These are phyloP conservation scores for Nineta flava DNA, from an alignment of 2,888 invertebrate genomes.

Conservation along the genomic window DNA sequence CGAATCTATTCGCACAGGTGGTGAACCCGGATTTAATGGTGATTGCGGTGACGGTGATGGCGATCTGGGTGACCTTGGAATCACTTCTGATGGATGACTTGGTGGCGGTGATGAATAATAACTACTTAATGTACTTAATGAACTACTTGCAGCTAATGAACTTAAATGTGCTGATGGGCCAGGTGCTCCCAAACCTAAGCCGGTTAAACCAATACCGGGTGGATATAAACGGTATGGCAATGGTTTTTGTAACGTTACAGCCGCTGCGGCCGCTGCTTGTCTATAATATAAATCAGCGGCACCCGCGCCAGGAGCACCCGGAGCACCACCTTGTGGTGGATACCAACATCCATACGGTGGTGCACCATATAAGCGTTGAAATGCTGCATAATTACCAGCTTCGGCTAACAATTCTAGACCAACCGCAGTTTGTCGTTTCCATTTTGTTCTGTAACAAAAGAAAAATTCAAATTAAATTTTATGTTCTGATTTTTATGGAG, in stretches of 20 bases:
- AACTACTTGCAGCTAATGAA: constrained; percentile 50
- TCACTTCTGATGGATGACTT: constrained; percentile 25
- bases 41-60: constrained; percentile 37
- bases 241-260: constrained; percentile 67
- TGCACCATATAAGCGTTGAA: constrained; percentile 81
- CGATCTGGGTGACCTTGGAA: constrained; percentile 27
- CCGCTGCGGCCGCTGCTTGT: constrained; percentile 62
- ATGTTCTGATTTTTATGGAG: too few relatives aligned
- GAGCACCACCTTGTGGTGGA: constrained; percentile 36
- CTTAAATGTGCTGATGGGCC: constrained; percentile 52
- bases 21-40: constrained; percentile 44
- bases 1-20: constrained; percentile 33
- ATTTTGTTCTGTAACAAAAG: constrained; percentile 72
- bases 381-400: constrained; percentile 96
- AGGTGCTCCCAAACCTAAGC: constrained; percentile 42
- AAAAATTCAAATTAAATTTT: constrained; percentile 1
- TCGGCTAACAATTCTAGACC: constrained; percentile 92
- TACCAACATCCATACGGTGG: constrained; percentile 53
- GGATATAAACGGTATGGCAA: constrained; percentile 59
- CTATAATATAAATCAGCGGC: constrained; percentile 69
- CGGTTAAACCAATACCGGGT: constrained; percentile 38
- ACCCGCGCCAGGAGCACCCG: constrained; percentile 35
- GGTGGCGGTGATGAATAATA: constrained; percentile 33
- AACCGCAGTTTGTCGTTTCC: constrained; percentile 98
- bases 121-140: constrained; percentile 36